A percentile compares a stretch with the other conserved stretches of the same genome.
Conservation (phyloP, 2,888 invertebrate genomes). For the Acanthosepion lycidas region DNA sequence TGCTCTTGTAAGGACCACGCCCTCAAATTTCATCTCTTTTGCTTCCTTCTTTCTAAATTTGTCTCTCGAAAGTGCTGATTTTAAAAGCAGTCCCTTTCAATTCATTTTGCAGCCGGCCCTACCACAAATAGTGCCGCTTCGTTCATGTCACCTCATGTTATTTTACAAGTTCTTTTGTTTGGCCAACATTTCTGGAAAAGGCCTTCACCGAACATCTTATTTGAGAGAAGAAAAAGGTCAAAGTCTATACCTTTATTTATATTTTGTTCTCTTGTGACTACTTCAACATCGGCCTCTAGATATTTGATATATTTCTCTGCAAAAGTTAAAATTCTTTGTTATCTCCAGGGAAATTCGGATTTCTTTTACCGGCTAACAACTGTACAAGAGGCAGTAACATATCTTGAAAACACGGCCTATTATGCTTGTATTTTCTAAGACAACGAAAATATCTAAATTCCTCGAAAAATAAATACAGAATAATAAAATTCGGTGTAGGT, state of each 20-base stretch:
- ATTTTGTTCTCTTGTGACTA: not conserved
- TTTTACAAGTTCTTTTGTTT: not conserved
- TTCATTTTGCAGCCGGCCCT: not conserved
- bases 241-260: not conserved
- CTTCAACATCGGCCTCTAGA: not conserved
- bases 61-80: not conserved
- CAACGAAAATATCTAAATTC: no score
- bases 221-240: not conserved
- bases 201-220: not conserved
- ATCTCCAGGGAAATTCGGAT: not conserved
- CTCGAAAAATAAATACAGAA: no score
- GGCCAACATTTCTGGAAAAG: not conserved
- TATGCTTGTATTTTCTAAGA: no score
- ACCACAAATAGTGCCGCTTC: not conserved
- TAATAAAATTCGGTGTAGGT: no score
- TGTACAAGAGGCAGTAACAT: no score
- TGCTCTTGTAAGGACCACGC: not conserved
- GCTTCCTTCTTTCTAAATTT: not conserved
- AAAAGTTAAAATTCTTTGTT: not conserved
- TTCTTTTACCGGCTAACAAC: no score
- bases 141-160: not conserved
- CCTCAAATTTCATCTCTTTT: not conserved
- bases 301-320: not conserved
- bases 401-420: no score
- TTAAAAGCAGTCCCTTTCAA: not conserved